Evolutionary conservation across 2,113 vertebrate genomes (phyloP).

Genomic region (Neodontobutis hainanensis): DNA sequence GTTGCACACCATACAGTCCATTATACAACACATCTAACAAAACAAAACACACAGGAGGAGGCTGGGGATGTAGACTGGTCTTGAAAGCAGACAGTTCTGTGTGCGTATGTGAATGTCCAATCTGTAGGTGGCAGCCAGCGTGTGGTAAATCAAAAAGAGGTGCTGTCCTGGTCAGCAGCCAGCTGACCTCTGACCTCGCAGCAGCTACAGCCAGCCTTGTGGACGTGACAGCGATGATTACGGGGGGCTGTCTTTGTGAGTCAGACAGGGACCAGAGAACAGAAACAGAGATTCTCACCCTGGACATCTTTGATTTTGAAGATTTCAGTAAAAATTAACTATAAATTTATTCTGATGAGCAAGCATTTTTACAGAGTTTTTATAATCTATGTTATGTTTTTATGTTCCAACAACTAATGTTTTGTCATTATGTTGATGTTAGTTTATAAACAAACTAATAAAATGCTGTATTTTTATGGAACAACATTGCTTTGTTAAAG

Average conservation of each 20-base stretch:
- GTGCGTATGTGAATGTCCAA: conserved; percentile 28
- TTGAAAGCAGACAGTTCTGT: conserved; percentile 6
- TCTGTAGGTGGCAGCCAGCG: conserved; percentile 56
- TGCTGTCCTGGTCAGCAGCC: conserved; percentile 61
- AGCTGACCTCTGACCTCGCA: conserved; percentile 66
- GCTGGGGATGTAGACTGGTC: conserved; percentile 12
- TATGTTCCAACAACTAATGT: too few relatives aligned
- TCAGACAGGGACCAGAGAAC: background rate
- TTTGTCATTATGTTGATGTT: too few relatives aligned
- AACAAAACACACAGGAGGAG: conserved; percentile 20
- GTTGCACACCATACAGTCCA: background rate
- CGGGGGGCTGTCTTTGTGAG: conserved; percentile 2
- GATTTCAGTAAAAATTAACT: background rate
- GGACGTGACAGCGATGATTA: conserved; percentile 61
- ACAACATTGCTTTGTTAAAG: too few relatives aligned
- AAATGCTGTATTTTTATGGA: too few relatives aligned
- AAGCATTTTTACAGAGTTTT: too few relatives aligned
- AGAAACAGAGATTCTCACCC: background rate
- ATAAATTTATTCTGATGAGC: too few relatives aligned
- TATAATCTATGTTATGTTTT: too few relatives aligned
- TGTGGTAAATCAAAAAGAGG: conserved; percentile 54
- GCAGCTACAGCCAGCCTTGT: conserved; percentile 46
- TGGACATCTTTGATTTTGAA: background rate
- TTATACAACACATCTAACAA: conserved; percentile 1
- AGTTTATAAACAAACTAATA: too few relatives aligned